A percentile compares a stretch with the other conserved stretches of the same genome.
Conservation (phyloP, 2,113 vertebrate genomes). For the Tylochromis polylepis region DNA sequence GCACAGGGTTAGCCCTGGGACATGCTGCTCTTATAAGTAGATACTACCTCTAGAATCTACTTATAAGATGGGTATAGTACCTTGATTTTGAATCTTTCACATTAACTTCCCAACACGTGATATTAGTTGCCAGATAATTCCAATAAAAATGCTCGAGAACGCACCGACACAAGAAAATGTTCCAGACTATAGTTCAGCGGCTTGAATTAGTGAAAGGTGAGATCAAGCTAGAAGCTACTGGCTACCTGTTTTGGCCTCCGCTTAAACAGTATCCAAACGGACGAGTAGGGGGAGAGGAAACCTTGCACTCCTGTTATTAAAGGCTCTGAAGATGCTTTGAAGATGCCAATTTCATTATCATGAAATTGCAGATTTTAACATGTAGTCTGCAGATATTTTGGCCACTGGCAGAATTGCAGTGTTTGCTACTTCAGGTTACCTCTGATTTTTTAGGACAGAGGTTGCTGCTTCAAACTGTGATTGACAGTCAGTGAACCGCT, state of each 20-base stretch:
- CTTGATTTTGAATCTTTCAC: background rate
- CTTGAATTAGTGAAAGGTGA: background rate
- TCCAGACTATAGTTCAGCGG: background rate
- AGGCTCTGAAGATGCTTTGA: background rate
- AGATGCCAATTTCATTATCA: background rate
- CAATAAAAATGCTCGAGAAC: background rate
- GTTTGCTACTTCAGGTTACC: background rate
- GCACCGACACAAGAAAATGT: background rate
- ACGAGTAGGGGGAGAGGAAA: rapidly evolving
- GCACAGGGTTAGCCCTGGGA: background rate
- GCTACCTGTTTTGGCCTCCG: background rate
- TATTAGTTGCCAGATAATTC: background rate
- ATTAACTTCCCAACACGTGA: background rate
- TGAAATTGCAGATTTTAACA: background rate
- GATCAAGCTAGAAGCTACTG: no score
- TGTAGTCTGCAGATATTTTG: background rate
- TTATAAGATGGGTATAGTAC: background rate
- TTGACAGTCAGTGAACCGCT: background rate
- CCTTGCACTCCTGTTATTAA: background rate
- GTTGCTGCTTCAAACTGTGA: background rate
- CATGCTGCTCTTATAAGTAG: no score
- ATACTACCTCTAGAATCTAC: background rate
- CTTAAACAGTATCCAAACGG: background rate
- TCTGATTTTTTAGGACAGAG: background rate
- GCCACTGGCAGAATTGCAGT: background rate